Conservation (phyloP, 2,797 vertebrate species). For the Rhinichthys osculus region DNA sequence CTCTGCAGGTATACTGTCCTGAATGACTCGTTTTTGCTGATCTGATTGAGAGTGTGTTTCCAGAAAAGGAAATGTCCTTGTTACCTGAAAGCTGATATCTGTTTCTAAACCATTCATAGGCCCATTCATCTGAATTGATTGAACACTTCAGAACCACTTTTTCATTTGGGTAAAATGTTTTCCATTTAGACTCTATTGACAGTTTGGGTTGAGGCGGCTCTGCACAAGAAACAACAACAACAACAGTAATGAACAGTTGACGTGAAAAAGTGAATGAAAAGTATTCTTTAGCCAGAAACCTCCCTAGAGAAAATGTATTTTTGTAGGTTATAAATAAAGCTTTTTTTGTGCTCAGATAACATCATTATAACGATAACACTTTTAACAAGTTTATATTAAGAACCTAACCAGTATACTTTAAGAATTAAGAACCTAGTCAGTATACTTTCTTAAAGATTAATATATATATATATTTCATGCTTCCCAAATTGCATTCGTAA, state of each 20-base stretch:
- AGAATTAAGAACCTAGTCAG: too few species aligned
- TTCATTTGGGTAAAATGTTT: conserved; percentile 44
- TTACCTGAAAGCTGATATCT: not conserved
- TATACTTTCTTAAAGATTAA: too few species aligned
- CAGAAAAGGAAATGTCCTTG: not conserved
- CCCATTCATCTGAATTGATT: conserved; percentile 27
- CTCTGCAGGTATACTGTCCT: conserved; percentile 35
- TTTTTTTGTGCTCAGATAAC: too few species aligned
- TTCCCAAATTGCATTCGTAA: too few species aligned
- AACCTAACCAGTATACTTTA: too few species aligned
- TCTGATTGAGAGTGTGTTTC: conserved; percentile 15
- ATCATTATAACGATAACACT: too few species aligned
- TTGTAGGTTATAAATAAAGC: too few species aligned
- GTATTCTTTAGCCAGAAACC: too few species aligned
- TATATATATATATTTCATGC: too few species aligned
- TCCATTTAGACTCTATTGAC: not conserved
- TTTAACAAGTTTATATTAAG: too few species aligned
- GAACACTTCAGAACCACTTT: conserved; percentile 49
- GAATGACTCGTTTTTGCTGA: not conserved
- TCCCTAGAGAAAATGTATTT: too few species aligned
- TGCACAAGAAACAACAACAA: not conserved
- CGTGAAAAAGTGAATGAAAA: too few species aligned
- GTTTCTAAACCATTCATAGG: conserved; percentile 38
- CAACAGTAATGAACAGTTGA: not conserved
- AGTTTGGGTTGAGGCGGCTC: not conserved